These are phyloP conservation scores for Nipponia nippon DNA, from an alignment of 2,113 vertebrate species.

Conservation along the genomic window DNA sequence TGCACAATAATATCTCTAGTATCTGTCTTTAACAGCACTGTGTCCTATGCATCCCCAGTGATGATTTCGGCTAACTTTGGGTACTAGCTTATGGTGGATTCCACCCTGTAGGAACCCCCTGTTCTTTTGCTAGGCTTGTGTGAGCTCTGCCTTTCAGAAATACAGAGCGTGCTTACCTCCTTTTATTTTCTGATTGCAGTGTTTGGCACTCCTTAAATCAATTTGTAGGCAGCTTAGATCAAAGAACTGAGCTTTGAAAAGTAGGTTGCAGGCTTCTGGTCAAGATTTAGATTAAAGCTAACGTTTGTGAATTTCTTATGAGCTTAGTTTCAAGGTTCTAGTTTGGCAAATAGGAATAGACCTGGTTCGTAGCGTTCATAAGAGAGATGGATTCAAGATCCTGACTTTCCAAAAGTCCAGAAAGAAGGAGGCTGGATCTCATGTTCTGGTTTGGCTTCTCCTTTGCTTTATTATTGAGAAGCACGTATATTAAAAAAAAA, in stretches of 20 bases:
- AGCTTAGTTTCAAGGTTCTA: not conserved
- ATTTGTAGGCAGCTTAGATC: not conserved
- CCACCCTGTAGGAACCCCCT: not conserved
- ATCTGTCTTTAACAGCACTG: not conserved
- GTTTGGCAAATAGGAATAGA: not conserved
- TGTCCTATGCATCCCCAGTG: not conserved
- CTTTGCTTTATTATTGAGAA: not conserved
- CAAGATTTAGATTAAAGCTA: not conserved
- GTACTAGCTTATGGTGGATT: not conserved
- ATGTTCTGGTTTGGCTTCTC: not conserved
- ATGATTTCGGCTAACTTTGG: not conserved
- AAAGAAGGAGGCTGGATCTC: not conserved
- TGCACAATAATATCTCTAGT: not conserved
- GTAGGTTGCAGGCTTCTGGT: not conserved
- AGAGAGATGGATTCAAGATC: not conserved
- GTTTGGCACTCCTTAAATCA: not conserved
- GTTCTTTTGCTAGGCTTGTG: not conserved
- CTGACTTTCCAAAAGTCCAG: not conserved
- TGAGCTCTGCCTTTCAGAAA: not conserved
- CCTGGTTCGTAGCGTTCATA: fast-evolving
- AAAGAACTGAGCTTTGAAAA: not conserved
- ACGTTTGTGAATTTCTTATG: not conserved
- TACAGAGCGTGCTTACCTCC: not conserved
- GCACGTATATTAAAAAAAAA: not conserved
- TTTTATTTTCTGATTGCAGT: not conserved